phyloP scores from a whole-genome alignment of 2,888 invertebrate species.

The Hanleya hanleyi region DNA sequence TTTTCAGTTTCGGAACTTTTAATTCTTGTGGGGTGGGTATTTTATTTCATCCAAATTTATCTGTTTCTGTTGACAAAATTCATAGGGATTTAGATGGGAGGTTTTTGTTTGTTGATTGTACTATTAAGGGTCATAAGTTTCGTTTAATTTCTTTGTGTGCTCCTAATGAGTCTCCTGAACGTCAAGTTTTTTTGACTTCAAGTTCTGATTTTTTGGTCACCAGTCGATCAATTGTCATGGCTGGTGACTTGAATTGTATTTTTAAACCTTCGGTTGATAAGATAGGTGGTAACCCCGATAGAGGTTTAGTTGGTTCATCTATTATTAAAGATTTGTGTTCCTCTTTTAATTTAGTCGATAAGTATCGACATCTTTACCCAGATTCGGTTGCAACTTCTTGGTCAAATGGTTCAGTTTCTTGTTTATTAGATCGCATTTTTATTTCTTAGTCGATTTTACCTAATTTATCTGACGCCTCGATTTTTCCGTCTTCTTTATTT shows the following conservation, averaged over 20 bases:
- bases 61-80: not conserved
- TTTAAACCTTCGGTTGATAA: not conserved
- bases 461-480: not conserved
- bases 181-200: constrained; percentile 1
- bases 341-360: constrained; percentile 1
- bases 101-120: not conserved
- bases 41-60: not conserved
- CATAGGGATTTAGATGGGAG: constrained; percentile 4
- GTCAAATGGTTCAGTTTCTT: not conserved
- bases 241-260: constrained; percentile 19
- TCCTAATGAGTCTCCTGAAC: not conserved
- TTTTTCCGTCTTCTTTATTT: not conserved
- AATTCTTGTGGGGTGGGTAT: not conserved
- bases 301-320: constrained; percentile 4
- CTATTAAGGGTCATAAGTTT: not conserved
- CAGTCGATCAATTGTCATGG: constrained; percentile 3
- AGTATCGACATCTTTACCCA: not conserved
- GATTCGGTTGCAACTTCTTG: not conserved
- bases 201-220: not conserved
- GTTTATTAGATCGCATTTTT: constrained; percentile 12
- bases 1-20: not conserved
- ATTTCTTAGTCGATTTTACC: not conserved
- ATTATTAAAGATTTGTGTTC: not conserved
- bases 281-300: not conserved
- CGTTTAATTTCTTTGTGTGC: constrained; percentile 12